Base-by-base conservation (phyloP, 2,888 invertebrate species). In the Pristionchus japonicus region DNA sequence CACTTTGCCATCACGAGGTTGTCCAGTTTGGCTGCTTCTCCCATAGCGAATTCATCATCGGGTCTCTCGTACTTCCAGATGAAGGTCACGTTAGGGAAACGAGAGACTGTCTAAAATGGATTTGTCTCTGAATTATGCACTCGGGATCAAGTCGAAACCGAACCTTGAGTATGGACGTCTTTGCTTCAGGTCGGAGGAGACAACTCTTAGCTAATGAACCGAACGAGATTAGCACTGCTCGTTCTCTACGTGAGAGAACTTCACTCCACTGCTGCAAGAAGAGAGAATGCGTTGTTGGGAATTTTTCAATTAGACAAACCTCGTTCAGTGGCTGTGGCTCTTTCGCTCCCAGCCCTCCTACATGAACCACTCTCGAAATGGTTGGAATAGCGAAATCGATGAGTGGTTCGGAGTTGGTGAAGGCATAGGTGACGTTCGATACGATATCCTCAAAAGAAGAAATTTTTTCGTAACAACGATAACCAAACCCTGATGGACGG, bases 331-430 rank as follows among this genome's bases (percentile, higher is more conserved):
- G 40, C 43, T 77, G 40, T 77, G 74, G 74, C 11, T 43, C 43
- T 37, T 37, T 77, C n/a, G 43, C 74, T n/a, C 74, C 74, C 7
- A 77, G n/a, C 31, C 74, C 43, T 77, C 74, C 74, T n/a, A 77
- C 74, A 27, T 77, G 74, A 43, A 77, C 31, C 0, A 77, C 37
- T 43, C 74, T 4, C 3, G 74, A 77, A n/a, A 77, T 43, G 1
- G 74, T 43, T n/a, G 74, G 74, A n/a, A 31, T 77, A 15, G 43
- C 74, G n/a, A 77, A 77, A 27, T 77, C 74, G n/a, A 77, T 77
- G 4, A 77, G 43, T 43, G 74, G 74, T 13, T 77, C 74, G n/a
- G 74, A 43, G 37, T 77, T 77, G n/a, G 74, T 77, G 74, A 77
- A 77, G 13, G 43, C 74, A n/a, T 43, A 77, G 4, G 37, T 77